Conservation (phyloP, 2,888 invertebrate species). For the Nomada lathburiana region DNA sequence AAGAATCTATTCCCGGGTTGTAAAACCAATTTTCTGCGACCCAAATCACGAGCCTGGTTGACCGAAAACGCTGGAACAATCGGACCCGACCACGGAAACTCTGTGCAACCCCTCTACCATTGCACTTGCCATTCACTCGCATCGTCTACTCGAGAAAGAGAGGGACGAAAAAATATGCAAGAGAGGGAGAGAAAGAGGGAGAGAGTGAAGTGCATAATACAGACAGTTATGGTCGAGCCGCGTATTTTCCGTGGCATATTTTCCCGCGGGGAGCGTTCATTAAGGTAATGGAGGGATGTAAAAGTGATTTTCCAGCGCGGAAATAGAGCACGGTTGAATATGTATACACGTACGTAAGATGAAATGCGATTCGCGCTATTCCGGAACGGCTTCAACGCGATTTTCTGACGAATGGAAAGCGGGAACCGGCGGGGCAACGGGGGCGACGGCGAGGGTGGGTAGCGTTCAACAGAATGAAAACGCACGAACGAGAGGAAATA, state of each 20-base stretch:
- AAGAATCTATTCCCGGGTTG: background rate
- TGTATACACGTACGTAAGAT: slow-evolving; percentile 29
- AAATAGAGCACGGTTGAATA: slow-evolving; percentile 41
- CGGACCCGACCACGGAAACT: slow-evolving; percentile 37
- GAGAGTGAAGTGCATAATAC: slow-evolving; percentile 22
- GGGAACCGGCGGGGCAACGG: background rate
- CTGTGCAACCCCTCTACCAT: slow-evolving; percentile 5
- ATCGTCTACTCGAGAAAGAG: background rate
- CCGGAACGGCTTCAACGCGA: slow-evolving; percentile 7
- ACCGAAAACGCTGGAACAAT: slow-evolving; percentile 31
- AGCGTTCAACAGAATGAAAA: slow-evolving; percentile 16
- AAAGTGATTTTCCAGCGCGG: slow-evolving; percentile 55
- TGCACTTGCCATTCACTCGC: slow-evolving; percentile 29
- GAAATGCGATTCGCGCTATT: slow-evolving; percentile 26
- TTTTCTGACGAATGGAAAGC: background rate
- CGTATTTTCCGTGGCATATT: slow-evolving; percentile 59
- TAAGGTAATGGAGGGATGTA: slow-evolving; percentile 75
- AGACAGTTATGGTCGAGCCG: slow-evolving; percentile 42
- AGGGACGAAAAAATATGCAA: background rate
- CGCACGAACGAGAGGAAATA: slow-evolving; percentile 24
- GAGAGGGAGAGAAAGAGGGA: background rate
- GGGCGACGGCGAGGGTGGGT: background rate
- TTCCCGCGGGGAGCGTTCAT: slow-evolving; percentile 66
- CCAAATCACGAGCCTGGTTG: slow-evolving; percentile 20
- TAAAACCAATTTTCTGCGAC: slow-evolving; percentile 18